Evolutionary conservation across 2,888 invertebrate species (phyloP).

Genomic region (Tethea ocularis): DNA sequence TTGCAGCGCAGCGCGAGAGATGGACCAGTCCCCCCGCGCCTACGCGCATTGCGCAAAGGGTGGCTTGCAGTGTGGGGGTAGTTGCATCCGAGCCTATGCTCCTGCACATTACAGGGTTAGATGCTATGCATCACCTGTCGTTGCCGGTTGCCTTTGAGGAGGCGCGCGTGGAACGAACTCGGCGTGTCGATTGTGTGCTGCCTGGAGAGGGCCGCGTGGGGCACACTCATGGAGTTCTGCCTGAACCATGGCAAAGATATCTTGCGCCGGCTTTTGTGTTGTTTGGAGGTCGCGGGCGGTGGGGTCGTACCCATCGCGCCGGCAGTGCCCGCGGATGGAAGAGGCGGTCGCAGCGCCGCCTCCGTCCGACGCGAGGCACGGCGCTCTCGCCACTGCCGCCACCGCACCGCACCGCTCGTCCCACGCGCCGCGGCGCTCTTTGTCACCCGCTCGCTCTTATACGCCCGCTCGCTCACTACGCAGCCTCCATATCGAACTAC

Average conservation of each 20-base stretch:
- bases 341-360: constrained; percentile 60
- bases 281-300: constrained; percentile 67
- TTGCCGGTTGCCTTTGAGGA: constrained; percentile 87
- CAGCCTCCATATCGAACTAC: constrained; percentile 82
- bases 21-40: constrained; percentile 33
- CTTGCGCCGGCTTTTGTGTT: constrained; percentile 90
- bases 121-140: constrained; percentile 69
- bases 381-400: constrained; percentile 62
- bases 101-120: constrained; percentile 23
- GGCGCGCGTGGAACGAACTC: constrained; percentile 91
- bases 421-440: constrained; percentile 27
- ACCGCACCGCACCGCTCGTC: constrained; percentile 26
- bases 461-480: constrained; percentile 66
- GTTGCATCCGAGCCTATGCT: constrained; percentile 18
- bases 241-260: constrained; percentile 96
- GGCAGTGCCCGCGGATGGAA: constrained; percentile 55
- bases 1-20: constrained; percentile 48
- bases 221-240: constrained; percentile 89
- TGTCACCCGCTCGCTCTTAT: constrained; percentile 35
- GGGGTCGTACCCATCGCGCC: constrained; percentile 63
- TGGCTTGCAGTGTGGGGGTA: constrained; percentile 24
- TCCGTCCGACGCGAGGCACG: constrained; percentile 64
- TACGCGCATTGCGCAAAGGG: constrained; percentile 23
- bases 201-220: constrained; percentile 89
- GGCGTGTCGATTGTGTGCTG: constrained; percentile 97